Evolutionary conservation across 2,888 invertebrate genomes (phyloP).

Genomic region (Tetramorium bicarinatum): DNA sequence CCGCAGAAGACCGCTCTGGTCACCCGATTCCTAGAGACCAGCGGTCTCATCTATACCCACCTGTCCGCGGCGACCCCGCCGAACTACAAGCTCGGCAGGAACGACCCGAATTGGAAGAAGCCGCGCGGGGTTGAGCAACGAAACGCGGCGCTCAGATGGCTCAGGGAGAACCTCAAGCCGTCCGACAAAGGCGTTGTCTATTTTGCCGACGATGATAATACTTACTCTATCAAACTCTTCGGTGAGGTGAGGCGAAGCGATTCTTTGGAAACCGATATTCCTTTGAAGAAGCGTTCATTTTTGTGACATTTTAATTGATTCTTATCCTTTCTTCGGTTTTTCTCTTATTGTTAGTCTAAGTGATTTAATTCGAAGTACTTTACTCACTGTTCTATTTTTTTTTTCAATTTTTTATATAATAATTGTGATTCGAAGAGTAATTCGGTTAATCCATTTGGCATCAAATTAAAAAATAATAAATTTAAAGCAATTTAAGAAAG

Average conservation of each 20-base stretch:
- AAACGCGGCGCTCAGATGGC: constrained; percentile 94
- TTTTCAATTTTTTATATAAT: not conserved
- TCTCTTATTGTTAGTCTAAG: not conserved
- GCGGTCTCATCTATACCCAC: constrained; percentile 90
- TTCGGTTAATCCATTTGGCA: not conserved
- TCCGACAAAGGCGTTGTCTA: constrained; percentile 92
- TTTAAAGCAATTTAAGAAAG: not conserved
- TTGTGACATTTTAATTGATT: not conserved
- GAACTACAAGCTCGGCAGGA: constrained; percentile 90
- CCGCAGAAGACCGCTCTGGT: constrained; percentile 91
- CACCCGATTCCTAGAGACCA: constrained; percentile 90
- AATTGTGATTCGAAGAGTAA: not conserved
- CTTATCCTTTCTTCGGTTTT: not conserved
- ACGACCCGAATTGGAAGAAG: constrained; percentile 92
- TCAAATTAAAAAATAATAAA: not conserved
- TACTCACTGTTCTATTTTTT: not conserved
- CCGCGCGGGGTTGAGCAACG: constrained; percentile 97
- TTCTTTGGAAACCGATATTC: not conserved
- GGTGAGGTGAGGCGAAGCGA: constrained; percentile 90
- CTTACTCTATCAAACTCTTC: constrained; percentile 96
- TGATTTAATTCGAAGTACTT: not conserved
- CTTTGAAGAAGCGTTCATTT: too few species aligned
- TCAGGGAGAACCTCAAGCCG: constrained; percentile 89
- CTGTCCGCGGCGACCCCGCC: constrained; percentile 91
- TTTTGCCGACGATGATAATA: constrained; percentile 99